Percentiles rank a stretch among this genome's conserved stretches.
Evolutionary conservation across 2,888 invertebrate genomes (phyloP).

Genomic region (Caprella mutica): DNA sequence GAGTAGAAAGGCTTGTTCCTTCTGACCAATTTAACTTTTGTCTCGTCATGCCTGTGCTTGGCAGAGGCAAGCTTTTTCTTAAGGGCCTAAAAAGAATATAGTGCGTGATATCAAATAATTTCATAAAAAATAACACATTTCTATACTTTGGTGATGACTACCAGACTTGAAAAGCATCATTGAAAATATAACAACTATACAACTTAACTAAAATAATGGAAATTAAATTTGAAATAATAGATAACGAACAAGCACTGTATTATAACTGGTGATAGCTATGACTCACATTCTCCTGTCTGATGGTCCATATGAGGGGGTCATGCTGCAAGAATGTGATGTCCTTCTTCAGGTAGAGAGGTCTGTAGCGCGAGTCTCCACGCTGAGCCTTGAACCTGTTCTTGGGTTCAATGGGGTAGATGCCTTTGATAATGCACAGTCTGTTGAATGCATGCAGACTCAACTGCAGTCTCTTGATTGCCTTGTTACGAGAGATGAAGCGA

Average conservation of each 20-base stretch:
- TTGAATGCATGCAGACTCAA: slow-evolving; percentile 89
- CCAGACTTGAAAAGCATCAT: no score
- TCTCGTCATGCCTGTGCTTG: slow-evolving; percentile 65
- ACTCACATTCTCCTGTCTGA: slow-evolving; percentile 78
- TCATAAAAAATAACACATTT: no score
- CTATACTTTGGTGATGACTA: no score
- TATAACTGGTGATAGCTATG: no score
- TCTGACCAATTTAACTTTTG: slow-evolving; percentile 58
- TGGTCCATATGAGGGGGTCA: slow-evolving; percentile 90
- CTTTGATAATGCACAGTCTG: slow-evolving; percentile 86
- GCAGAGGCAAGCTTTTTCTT: slow-evolving; percentile 56
- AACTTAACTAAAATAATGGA: no score
- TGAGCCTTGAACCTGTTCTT: slow-evolving; percentile 86
- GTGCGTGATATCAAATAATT: no score
- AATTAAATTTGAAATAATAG: no score
- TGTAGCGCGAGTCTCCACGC: slow-evolving; percentile 77
- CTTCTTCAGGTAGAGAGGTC: slow-evolving; percentile 85
- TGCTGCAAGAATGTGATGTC: slow-evolving; percentile 91
- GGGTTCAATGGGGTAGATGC: slow-evolving; percentile 96
- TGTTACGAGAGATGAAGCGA: slow-evolving; percentile 78
- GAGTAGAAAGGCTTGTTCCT: slow-evolving; percentile 74
- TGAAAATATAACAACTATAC: no score
- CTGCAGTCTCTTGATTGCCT: slow-evolving; percentile 83
- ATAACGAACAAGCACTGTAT: no score
- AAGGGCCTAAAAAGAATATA: slow-evolving; percentile 37